Evolutionary conservation across 2,113 vertebrate species (phyloP).

Genomic region (Scopus umbretta): DNA sequence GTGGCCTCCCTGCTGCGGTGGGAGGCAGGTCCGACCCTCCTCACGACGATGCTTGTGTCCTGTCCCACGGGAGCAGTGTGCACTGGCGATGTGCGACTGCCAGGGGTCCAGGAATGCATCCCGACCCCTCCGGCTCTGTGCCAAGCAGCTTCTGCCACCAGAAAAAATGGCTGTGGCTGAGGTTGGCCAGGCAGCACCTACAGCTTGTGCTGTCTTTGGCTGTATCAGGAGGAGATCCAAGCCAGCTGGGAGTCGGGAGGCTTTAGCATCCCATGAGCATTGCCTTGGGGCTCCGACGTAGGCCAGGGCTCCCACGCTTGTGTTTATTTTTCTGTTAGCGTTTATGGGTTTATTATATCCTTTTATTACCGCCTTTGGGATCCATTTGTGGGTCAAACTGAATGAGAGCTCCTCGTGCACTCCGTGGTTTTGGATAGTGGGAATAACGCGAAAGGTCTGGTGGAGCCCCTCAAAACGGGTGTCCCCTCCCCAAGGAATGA

Average conservation of each 20-base stretch:
- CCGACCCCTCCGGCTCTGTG: background rate
- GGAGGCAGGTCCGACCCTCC: background rate
- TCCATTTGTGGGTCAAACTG: background rate
- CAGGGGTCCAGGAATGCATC: background rate
- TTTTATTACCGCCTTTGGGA: background rate
- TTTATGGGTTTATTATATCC: background rate
- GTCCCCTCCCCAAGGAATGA: too few relatives aligned
- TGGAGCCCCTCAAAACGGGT: background rate
- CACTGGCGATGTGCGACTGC: background rate
- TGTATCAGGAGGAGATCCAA: background rate
- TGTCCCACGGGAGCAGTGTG: background rate
- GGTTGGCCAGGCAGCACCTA: background rate
- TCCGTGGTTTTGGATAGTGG: background rate
- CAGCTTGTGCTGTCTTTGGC: background rate
- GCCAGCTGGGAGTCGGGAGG: rapidly evolving
- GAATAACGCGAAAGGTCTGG: background rate
- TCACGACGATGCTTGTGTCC: rapidly evolving
- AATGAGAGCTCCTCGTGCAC: background rate
- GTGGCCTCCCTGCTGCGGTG: background rate
- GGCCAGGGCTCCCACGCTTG: background rate
- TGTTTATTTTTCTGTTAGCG: background rate
- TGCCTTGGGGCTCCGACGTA: background rate
- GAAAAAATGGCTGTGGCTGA: background rate
- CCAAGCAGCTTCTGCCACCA: background rate
- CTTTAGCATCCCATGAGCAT: background rate